phyloP scores from a whole-genome alignment of 2,113 vertebrate genomes.

The Solea senegalensis region DNA sequence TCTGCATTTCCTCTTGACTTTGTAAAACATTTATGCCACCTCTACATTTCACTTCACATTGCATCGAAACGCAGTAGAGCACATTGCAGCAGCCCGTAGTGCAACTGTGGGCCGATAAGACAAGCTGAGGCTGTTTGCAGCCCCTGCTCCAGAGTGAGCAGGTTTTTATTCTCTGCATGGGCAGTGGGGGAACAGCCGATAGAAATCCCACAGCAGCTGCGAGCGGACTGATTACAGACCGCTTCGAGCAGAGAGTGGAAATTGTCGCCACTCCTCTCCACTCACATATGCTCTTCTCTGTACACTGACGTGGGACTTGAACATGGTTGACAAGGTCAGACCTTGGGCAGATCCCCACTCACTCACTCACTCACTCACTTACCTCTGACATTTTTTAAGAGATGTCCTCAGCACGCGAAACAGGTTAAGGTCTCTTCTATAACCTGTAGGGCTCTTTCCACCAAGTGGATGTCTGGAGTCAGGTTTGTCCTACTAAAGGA shows the following conservation, averaged over 20 bases:
- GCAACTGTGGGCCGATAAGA: conserved; percentile 36
- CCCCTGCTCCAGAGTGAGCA: conserved; percentile 18
- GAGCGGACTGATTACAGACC: conserved; percentile 55
- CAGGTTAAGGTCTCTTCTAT: conserved; percentile 33
- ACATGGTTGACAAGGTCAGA: conserved; percentile 52
- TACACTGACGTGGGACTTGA: conserved; percentile 38
- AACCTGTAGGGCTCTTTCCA: conserved; percentile 38
- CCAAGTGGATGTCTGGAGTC: conserved; percentile 26
- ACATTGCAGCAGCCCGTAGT: conserved; percentile 4
- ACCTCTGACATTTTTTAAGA: conserved; percentile 18
- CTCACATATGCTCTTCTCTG: conserved; percentile 18
- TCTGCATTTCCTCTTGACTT: conserved; percentile 27
- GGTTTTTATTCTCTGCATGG: conserved; percentile 28
- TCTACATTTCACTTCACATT: conserved; percentile 7
- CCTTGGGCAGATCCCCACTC: conserved; percentile 19
- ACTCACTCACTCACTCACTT: conserved; percentile 8
- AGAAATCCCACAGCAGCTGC: conserved; percentile 55
- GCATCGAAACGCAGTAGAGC: conserved; percentile 11
- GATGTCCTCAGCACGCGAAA: conserved; percentile 13
- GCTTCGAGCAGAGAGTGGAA: conserved; percentile 51
- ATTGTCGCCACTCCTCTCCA: conserved; percentile 36
- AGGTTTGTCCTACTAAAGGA: conserved; percentile 21
- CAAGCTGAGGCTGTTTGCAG: conserved; percentile 28
- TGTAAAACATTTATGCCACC: conserved; percentile 11
- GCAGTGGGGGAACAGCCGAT: conserved; percentile 24